These are phyloP conservation scores for Procambarus clarkii DNA, from an alignment of 1,140 invertebrate genomes.

Conservation along the genomic window DNA sequence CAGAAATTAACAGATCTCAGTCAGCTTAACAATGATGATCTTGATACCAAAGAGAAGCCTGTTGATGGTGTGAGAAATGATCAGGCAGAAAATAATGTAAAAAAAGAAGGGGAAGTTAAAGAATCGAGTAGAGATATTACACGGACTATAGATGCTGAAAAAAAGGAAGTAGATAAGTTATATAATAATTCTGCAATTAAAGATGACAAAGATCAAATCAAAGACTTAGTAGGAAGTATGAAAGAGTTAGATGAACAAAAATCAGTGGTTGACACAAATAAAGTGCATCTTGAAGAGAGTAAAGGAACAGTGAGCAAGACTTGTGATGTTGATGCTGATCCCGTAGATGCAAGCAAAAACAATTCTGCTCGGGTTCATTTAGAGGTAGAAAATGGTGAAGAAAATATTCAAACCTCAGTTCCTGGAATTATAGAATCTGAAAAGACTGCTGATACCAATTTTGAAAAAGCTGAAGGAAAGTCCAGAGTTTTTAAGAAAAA, in stretches of 20 bases:
- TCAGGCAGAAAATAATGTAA: background rate
- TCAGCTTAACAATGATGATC: background rate
- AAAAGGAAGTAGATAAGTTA: background rate
- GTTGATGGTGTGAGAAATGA: background rate
- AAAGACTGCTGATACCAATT: background rate
- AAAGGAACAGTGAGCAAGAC: background rate
- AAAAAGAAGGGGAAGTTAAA: background rate
- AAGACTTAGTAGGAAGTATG: background rate
- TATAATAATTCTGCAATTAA: background rate
- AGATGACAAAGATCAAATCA: slow-evolving; percentile 3
- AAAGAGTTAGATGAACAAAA: background rate
- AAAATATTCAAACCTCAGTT: background rate
- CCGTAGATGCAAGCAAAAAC: background rate
- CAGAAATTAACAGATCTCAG: background rate
- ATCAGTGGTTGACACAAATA: background rate
- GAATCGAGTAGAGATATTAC: background rate
- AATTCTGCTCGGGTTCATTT: background rate
- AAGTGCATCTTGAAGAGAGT: background rate
- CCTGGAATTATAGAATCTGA: background rate
- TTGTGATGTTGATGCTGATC: background rate
- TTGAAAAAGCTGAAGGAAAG: slow-evolving; percentile 16
- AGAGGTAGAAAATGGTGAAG: background rate
- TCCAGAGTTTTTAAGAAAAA: slow-evolving; percentile 69
- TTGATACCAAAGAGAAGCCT: background rate
- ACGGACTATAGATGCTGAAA: background rate